Base-by-base conservation (phyloP, 2,888 invertebrate genomes). In the Mythimna ferrago region DNA sequence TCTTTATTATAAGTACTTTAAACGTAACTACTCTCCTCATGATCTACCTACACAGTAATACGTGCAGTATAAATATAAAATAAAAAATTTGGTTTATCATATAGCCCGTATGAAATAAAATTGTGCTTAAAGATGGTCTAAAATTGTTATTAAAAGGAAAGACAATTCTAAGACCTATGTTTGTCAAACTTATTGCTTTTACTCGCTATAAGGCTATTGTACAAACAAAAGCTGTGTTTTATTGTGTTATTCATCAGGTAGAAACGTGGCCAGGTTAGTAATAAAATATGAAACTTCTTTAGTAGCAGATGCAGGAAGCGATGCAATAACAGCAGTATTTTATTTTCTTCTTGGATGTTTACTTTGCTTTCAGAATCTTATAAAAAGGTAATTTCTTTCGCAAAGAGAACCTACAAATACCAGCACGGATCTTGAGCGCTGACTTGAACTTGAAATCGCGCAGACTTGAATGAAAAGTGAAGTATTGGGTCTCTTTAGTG, bases 211-310 rank as follows among this genome's bases (percentile, higher is more conserved):
- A 67, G 51, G 38, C 21, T 5, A 53, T 64, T 35, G 16, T 35
- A 21, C 32, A 65, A 76, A 68, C 44, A 54, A 58, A 62, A 58
- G 35, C n/a, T 16, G 14, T n/a, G 41, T 63, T 76, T 76, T 63
- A 78, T 81, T 76, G 48, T 57, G 14, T 80, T 67, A 64, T 73
- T 66, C 58, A 63, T 66, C 62, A 44, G n/a, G 19, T 48, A 57
- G 51, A 16, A 68, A 54, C 41, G 19, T 48, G 51, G 32, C 19
- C 6, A 6, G 11, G 9, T 32, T 58, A 35, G 54, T 67, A 76
- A 66, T 79, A 76, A 81, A 79, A 79, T 71, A 77, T 71, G 77
- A 70, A 63, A 58, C 21, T 19, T 60, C 78, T 63, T 63, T 10
- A 60, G n/a, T 53, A 41, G 32, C 21, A 65, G 57, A 41, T 62